phyloP scores from a whole-genome alignment of 1,140 invertebrate species.

The Drosophila arizonae region DNA sequence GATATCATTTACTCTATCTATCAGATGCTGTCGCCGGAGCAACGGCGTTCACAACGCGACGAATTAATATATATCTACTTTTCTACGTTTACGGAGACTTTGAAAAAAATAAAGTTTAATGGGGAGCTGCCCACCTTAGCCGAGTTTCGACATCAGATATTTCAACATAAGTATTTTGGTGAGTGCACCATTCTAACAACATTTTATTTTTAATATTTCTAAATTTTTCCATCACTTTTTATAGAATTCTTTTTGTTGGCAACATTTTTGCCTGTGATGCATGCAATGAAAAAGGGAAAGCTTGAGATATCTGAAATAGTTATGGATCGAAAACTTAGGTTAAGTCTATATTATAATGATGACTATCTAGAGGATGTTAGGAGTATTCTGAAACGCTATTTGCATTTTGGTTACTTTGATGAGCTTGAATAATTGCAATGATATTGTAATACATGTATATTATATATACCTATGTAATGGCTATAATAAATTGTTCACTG shows the following conservation, averaged over 20 bases:
- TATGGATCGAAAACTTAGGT: constrained; percentile 6
- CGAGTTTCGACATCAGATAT: constrained; percentile 45
- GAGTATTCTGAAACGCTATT: constrained; percentile 31
- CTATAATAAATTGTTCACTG: too few species aligned
- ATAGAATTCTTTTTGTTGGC: constrained; percentile 49
- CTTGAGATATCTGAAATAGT: constrained; percentile 40
- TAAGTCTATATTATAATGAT: constrained; percentile 13
- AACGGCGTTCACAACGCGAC: constrained; percentile 41
- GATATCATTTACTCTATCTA: constrained; percentile 63
- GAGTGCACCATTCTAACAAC: neutral
- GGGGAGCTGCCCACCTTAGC: constrained; percentile 39
- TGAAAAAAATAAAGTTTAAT: constrained; percentile 54
- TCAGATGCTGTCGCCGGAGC: constrained; percentile 44
- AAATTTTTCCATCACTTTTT: too few species aligned
- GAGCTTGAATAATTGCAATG: constrained; percentile 16
- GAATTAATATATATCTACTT: constrained; percentile 56
- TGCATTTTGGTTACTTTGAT: constrained; percentile 61
- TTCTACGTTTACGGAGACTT: constrained; percentile 38
- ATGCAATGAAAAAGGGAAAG: constrained; percentile 21
- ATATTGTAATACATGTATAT: neutral
- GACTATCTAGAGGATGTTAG: constrained; percentile 30
- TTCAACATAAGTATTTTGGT: constrained; percentile 49
- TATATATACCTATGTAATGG: neutral
- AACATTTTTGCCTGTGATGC: constrained; percentile 44
- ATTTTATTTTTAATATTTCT: neutral